Base-by-base conservation (phyloP, 2,888 invertebrate species). In the Matsumyia berberina region DNA sequence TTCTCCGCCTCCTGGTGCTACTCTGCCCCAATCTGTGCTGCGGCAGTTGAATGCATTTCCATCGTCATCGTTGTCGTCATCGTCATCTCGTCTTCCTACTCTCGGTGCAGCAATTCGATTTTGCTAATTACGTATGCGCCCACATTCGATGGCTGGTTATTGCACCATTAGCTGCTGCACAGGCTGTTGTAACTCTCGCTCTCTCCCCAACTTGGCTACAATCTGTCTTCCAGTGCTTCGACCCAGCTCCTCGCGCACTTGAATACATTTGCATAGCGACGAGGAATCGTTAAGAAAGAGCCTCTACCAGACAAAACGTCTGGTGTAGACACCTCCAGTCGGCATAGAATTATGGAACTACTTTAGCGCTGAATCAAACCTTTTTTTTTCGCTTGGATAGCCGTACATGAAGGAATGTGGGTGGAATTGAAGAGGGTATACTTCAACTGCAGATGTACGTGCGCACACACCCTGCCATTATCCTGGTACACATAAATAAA, bases 71-170 rank as follows among this genome's bases (percentile, higher is more conserved):
- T 39, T 55, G 8, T 62, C 76, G 35, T 66, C 37, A 11, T 24
- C 49, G 15, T 29, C 53, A 31, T 58, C 39, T 33, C 29, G 66
- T 66, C 69, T 49, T 60, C 60, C 72, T 35, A 72, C 72, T 51
- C 60, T 51, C 55, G 64, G n/a, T 49, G 24, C 44, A 72, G 74
- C 70, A 85, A 80, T 85, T 85, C 74, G 70, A 85, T 85, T 85
- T 85, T 80, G 70, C 85, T 85, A 85, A 85, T 85, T 85, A 85
- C 66, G 85, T 74, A 76, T 85, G 85, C 76, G 85, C 85, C 85
- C 85, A 85, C 85, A 74, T 58, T 85, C 51, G 76, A 74, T 76
- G 9, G 69, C 62, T 74, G 74, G 79, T 73, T 79, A 69, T 49
- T 66, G 58, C 79, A 70, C 57, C 74, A 80, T 80, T 76, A 73